A percentile compares a stretch with the other conserved stretches of the same genome.
Evolutionary conservation across 2,888 invertebrate genomes (phyloP).

Genomic region (Cephus pulcher): DNA sequence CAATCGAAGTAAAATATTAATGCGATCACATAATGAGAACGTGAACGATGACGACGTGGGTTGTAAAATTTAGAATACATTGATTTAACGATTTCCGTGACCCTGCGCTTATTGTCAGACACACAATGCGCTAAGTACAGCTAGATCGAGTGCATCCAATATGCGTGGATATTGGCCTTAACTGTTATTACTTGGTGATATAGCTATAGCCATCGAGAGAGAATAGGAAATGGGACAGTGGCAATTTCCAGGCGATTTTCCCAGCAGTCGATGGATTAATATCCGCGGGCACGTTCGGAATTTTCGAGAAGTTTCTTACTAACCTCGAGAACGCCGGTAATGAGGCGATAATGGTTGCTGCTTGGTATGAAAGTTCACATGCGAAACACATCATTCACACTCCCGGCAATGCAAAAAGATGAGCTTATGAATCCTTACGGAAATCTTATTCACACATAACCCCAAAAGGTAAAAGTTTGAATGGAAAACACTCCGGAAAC

Average conservation of each 20-base stretch:
- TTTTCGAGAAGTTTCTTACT: not conserved
- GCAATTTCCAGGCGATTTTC: not conserved
- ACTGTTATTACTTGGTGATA: not conserved
- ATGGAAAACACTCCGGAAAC: not conserved
- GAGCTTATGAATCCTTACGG: not conserved
- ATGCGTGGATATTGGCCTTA: not conserved
- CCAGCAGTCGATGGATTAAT: not conserved
- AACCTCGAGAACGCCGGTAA: not conserved
- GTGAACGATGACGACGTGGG: not conserved
- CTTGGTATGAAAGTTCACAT: not conserved
- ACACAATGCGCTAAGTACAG: not conserved
- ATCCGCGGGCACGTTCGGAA: not conserved
- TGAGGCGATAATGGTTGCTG: not conserved
- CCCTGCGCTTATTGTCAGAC: not conserved
- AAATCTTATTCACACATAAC: not conserved
- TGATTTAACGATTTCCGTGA: not conserved
- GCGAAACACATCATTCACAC: not conserved
- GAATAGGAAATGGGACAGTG: not conserved
- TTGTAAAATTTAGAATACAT: not conserved
- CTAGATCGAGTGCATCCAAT: not conserved
- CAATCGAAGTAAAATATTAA: not conserved
- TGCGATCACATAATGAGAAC: not conserved
- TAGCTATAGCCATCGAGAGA: not conserved
- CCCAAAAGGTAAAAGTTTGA: not conserved
- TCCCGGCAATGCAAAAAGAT: not conserved